Conservation (phyloP, 2,113 vertebrate species). For the Equus przewalskii region DNA sequence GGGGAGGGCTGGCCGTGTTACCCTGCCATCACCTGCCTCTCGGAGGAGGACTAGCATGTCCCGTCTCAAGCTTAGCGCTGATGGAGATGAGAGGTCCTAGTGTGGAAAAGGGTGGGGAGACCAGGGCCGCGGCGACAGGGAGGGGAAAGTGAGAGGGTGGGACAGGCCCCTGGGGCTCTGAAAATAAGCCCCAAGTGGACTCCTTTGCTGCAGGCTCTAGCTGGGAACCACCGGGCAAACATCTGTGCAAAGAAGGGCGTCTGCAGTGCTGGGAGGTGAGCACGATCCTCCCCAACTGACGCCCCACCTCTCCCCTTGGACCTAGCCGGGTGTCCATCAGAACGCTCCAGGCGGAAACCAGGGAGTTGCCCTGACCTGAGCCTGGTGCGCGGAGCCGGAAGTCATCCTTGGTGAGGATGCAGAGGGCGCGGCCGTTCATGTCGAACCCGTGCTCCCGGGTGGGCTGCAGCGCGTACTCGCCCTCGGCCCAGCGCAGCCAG, state of each 20-base stretch:
- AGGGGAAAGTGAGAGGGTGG: neutral
- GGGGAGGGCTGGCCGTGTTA: neutral
- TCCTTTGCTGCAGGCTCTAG: neutral
- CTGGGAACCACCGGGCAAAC: neutral
- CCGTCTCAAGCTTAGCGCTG: neutral
- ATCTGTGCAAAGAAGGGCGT: neutral
- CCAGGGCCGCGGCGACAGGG: neutral
- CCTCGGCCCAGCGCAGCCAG: conserved; percentile 96
- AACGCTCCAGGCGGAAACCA: neutral
- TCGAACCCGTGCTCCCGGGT: conserved; percentile 89
- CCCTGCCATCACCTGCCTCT: neutral
- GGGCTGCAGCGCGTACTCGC: conserved; percentile 91
- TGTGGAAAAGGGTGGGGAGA: neutral
- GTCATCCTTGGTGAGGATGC: conserved; percentile 96
- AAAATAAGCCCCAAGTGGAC: neutral
- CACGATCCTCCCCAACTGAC: neutral
- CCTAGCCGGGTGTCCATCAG: neutral
- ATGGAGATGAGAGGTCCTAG: neutral
- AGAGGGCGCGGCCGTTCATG: conserved; percentile 96
- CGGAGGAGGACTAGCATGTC: neutral
- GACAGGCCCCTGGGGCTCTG: neutral
- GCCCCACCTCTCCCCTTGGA: no score
- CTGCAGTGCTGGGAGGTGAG: neutral
- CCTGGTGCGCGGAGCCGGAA: conserved; percentile 93
- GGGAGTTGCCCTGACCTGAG: conserved; percentile 89